Base-by-base conservation (phyloP, 2,113 vertebrate species). In the Perca flavescens region DNA sequence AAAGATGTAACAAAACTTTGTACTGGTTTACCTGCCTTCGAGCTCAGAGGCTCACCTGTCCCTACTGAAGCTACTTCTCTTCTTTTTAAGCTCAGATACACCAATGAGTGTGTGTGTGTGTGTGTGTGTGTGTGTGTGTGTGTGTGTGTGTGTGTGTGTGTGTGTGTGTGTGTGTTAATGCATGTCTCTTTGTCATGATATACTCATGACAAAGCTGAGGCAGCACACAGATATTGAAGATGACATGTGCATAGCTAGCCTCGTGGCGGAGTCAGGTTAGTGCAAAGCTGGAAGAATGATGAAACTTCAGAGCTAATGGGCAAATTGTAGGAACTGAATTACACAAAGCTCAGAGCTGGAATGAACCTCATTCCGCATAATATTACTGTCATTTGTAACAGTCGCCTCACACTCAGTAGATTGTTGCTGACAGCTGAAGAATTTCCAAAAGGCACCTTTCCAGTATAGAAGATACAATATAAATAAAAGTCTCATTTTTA, bases 251-350 rank as follows among this genome's bases (percentile, higher is more conserved):
- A 82, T 83, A 88, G 60, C 78, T 85, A n/a, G n/a, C n/a, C n/a
- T n/a, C n/a, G n/a, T n/a, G n/a, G n/a, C n/a, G n/a, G n/a, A n/a
- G n/a, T n/a, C n/a, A n/a, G n/a, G n/a, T n/a, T n/a, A n/a, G 61
- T 89, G 84, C 78, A 82, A 84, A 88, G 60, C 78, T 85, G 47
- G 50, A 74, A 25, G 64, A 89, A 77, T 79, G 72, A 83, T 84
- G 66, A 89, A 36, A 92, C 82, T 88, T 83, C 49, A 63, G 72
- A 67, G 66, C 25, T 28, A 84, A 91, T 75, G 58, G 62, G 67
- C 57, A 85, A 91, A 91, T 86, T 89, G 12, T 85, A 52, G 69
- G 80, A 90, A 78, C 81, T 53, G 53, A 87, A 86, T 75, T 66
- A 83, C 75, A 74, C 60, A 77, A 78, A 74, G 54, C 34, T 82